Percentiles rank a stretch among this genome's conserved stretches.
phyloP scores from a whole-genome alignment of 2,888 invertebrate genomes.

The Galeruca laticollis region DNA sequence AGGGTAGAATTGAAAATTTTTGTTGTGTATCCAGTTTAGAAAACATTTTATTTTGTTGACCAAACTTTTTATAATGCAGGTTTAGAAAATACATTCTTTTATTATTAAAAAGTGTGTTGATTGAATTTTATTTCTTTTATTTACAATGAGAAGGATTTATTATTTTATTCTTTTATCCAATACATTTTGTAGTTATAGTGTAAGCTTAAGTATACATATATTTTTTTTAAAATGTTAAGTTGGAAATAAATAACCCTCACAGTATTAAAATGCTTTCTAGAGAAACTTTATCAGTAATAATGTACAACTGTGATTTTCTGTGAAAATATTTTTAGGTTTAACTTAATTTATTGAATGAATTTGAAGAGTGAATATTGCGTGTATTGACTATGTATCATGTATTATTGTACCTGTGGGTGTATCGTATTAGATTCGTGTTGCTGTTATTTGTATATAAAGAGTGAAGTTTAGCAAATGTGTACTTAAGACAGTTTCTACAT shows the following conservation, averaged over 20 bases:
- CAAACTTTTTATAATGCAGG: no score
- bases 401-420: conserved; percentile 62
- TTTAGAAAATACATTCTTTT: background rate
- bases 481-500: conserved; percentile 37
- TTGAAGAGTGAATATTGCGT: conserved; percentile 40
- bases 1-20: no score
- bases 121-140: background rate
- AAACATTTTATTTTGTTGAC: no score
- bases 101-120: background rate
- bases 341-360: conserved; percentile 51
- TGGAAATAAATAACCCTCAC: background rate
- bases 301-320: conserved; percentile 60
- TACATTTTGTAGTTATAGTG: background rate
- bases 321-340: conserved; percentile 56
- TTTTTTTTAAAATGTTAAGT: background rate
- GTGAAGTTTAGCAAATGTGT: conserved; percentile 42
- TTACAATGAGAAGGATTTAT: background rate
- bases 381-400: conserved; percentile 53
- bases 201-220: background rate
- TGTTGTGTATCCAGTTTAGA: no score
- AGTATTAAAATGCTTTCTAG: conserved; percentile 19
- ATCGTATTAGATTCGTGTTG: conserved; percentile 60
- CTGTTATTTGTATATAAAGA: conserved; percentile 57
- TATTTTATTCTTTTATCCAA: conserved; percentile 1
- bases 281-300: conserved; percentile 50